phyloP scores from a whole-genome alignment of 1,140 invertebrate species.

The Drosophila micromelanica region DNA sequence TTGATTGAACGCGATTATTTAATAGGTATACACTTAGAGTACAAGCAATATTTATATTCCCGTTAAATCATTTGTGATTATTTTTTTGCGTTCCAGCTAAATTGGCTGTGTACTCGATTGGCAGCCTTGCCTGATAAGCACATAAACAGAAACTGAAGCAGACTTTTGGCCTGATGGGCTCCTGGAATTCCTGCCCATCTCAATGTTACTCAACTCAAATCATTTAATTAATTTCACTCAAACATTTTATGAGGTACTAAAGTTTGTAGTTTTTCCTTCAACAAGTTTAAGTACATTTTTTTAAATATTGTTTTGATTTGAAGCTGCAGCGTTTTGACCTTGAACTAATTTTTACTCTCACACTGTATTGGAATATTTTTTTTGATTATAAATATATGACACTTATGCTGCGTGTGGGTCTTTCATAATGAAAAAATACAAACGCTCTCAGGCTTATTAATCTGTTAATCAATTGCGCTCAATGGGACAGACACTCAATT shows the following conservation, averaged over 20 bases:
- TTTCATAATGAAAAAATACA: slow-evolving; percentile 30
- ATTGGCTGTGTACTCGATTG: slow-evolving; percentile 19
- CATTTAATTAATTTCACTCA: slow-evolving; percentile 58
- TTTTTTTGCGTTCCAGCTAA: slow-evolving; percentile 27
- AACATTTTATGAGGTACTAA: background rate
- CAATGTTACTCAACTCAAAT: slow-evolving; percentile 16
- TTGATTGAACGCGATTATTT: slow-evolving; percentile 28
- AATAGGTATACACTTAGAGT: slow-evolving; percentile 5
- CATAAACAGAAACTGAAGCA: slow-evolving; percentile 23
- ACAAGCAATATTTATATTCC: background rate
- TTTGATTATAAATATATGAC: slow-evolving; percentile 52
- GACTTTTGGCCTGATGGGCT: background rate
- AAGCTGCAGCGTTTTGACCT: slow-evolving; percentile 53
- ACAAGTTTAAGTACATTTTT: slow-evolving; percentile 49
- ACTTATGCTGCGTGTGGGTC: slow-evolving; percentile 55
- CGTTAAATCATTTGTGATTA: slow-evolving; percentile 17
- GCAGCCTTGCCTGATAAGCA: slow-evolving; percentile 36
- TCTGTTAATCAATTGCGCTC: slow-evolving; percentile 75
- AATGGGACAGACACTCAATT: slow-evolving; percentile 68
- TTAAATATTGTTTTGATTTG: slow-evolving; percentile 36
- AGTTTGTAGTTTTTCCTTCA: slow-evolving; percentile 5
- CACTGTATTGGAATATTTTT: slow-evolving; percentile 40
- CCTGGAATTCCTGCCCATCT: background rate
- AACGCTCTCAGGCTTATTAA: slow-evolving; percentile 49
- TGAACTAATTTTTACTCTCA: slow-evolving; percentile 61